Evolutionary conservation across 2,888 invertebrate species (phyloP).

Genomic region (Drosophila maculinotata): DNA sequence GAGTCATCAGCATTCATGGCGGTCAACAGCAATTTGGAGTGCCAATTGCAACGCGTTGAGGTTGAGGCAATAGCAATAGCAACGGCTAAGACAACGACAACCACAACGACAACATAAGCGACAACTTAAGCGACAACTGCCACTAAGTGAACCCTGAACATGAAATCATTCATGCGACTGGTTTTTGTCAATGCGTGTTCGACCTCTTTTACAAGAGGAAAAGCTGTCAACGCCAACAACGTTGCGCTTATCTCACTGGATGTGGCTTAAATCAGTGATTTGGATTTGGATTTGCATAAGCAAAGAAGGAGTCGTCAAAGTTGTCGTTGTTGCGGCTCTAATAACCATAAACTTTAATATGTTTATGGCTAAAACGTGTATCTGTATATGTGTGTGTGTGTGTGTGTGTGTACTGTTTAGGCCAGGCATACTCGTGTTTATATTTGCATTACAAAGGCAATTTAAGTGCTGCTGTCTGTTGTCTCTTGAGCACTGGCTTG

Average conservation of each 20-base stretch:
- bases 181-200: conserved; percentile 21
- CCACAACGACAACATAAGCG: conserved; percentile 1
- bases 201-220: conserved; percentile 19
- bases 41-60: conserved; percentile 67
- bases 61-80: conserved; percentile 34
- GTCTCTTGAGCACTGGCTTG: conserved; percentile 25
- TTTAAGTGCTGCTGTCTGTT: conserved; percentile 45
- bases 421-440: conserved; percentile 38
- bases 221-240: conserved; percentile 18
- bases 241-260: conserved; percentile 30
- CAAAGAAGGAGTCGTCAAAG: conserved; percentile 22
- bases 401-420: conserved; percentile 36
- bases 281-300: conserved; percentile 73
- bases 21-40: conserved; percentile 74
- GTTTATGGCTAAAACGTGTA: conserved; percentile 64
- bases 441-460: conserved; percentile 76
- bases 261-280: conserved; percentile 57
- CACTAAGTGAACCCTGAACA: conserved; percentile 37
- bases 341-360: conserved; percentile 77
- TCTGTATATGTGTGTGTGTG: conserved; percentile 29
- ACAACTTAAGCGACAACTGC: neutral
- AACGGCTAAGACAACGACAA: conserved; percentile 7
- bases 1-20: conserved; percentile 79
- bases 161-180: conserved; percentile 29
- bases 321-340: conserved; percentile 48